Base-by-base conservation (phyloP, 2,113 vertebrate genomes). In the Megaleporinus macrocephalus region DNA sequence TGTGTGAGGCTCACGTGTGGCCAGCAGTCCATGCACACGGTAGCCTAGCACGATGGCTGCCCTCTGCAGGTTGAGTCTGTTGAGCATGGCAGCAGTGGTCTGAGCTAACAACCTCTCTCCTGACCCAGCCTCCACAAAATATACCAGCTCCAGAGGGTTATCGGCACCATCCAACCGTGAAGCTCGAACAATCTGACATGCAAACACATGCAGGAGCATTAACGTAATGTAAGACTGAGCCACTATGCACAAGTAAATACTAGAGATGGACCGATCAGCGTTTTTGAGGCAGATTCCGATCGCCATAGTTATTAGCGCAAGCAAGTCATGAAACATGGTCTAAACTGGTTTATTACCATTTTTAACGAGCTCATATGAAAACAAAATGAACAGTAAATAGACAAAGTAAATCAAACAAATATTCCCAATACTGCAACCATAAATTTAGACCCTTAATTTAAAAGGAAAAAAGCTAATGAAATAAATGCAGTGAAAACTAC, bases 1-100 rank as follows among this genome's bases (percentile, higher is more conserved):
- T 51, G 33, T 59, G 36, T 33, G 27, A 33, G 36, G n/a, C 77
- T 83, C 57, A 83, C 98, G 95, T 26, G 97, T 96, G 5, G 98
- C 97, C 22, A 99, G 90, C 0, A 93, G 88, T 15, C 96, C 96
- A 78, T 96, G 95, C 59, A 99, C 95, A 24, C 95, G 93, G 91
- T 98, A 97, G 13, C 98, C 98, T 0, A 99, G 93, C 79, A 99
- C 95, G 16, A 99, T 98, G 29, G 98, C 98, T 0, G 97, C 98
- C 74, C 95, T 95, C 93, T 99, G 98, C 68, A 98, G 94, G 74
- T 99, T 95, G 0, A 99, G 91, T 63, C 92, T 94, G 90, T 98
- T 99, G 75, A 99, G 94, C 71, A 97, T 91, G 57, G 94, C 93
- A 0, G 97, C 96, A 1, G 95, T 96, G 41, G 87, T 92, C 82